phyloP scores from a whole-genome alignment of 2,888 invertebrate genomes.

The Platerodrilus igneus region DNA sequence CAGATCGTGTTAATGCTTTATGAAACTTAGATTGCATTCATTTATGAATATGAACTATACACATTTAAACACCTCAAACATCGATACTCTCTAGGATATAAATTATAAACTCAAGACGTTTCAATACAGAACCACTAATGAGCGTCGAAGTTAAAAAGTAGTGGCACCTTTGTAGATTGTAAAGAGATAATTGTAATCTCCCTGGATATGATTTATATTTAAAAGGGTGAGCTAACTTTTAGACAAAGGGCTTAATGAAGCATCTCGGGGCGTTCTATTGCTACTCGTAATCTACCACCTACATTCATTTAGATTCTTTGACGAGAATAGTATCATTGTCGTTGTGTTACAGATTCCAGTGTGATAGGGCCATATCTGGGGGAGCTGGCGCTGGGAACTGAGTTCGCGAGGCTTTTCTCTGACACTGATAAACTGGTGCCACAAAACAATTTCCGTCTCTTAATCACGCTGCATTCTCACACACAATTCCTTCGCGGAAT shows the following conservation, averaged over 20 bases:
- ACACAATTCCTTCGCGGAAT: slow-evolving; percentile 35
- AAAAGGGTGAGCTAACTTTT: background rate
- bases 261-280: slow-evolving; percentile 8
- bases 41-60: too few relatives aligned
- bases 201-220: slow-evolving; percentile 2
- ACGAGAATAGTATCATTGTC: slow-evolving; percentile 25
- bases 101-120: slow-evolving; percentile 12
- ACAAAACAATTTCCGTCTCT: slow-evolving; percentile 48
- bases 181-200: slow-evolving; percentile 3
- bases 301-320: slow-evolving; percentile 19
- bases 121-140: slow-evolving; percentile 13
- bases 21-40: slow-evolving; percentile 29
- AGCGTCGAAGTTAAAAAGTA: slow-evolving; percentile 5
- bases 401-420: slow-evolving; percentile 29
- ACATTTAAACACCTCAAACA: slow-evolving; percentile 26
- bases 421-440: slow-evolving; percentile 47
- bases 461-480: slow-evolving; percentile 46
- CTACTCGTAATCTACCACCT: slow-evolving; percentile 14
- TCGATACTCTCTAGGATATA: slow-evolving; percentile 9
- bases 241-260: slow-evolving; percentile 8
- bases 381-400: slow-evolving; percentile 19
- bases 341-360: slow-evolving; percentile 21
- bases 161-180: background rate
- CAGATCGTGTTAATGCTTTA: slow-evolving; percentile 24
- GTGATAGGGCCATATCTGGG: slow-evolving; percentile 20